These are phyloP conservation scores for Gibbula magus DNA, from an alignment of 2,888 invertebrate genomes.

Conservation along the genomic window DNA sequence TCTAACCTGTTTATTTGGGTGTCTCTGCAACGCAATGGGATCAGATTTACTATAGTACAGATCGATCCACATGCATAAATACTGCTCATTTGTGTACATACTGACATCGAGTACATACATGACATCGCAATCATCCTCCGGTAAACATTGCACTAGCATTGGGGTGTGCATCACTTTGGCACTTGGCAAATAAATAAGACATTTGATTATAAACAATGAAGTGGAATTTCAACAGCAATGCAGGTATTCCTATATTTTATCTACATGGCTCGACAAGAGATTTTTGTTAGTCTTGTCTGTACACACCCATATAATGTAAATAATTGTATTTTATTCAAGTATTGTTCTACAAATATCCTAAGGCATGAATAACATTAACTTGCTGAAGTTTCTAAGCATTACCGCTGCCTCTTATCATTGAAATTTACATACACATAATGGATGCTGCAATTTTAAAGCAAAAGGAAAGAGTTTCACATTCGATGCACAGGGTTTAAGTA, in stretches of 20 bases:
- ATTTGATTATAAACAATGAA: not conserved
- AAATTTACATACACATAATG: not conserved
- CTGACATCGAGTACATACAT: not conserved
- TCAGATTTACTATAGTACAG: not conserved
- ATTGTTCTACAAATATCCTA: not conserved
- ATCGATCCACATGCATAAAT: slow-evolving; percentile 1
- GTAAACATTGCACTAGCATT: not conserved
- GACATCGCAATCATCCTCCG: not conserved
- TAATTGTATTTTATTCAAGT: not conserved
- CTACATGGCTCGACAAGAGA: not conserved
- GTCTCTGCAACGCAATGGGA: slow-evolving; percentile 17
- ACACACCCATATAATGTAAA: not conserved
- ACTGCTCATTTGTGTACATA: slow-evolving; percentile 1
- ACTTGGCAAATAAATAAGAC: slow-evolving; percentile 21
- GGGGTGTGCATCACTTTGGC: not conserved
- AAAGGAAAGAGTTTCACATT: slow-evolving; percentile 23
- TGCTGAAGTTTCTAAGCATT: no score
- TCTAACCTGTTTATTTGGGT: not conserved
- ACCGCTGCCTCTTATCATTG: no score
- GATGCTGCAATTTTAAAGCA: not conserved
- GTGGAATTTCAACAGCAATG: not conserved
- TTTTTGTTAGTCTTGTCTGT: no score
- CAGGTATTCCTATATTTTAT: not conserved
- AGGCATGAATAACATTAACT: not conserved
- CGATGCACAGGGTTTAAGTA: slow-evolving; percentile 23